phyloP scores from a whole-genome alignment of 2,888 invertebrate genomes.

The Malthinus seriepunctatus region DNA sequence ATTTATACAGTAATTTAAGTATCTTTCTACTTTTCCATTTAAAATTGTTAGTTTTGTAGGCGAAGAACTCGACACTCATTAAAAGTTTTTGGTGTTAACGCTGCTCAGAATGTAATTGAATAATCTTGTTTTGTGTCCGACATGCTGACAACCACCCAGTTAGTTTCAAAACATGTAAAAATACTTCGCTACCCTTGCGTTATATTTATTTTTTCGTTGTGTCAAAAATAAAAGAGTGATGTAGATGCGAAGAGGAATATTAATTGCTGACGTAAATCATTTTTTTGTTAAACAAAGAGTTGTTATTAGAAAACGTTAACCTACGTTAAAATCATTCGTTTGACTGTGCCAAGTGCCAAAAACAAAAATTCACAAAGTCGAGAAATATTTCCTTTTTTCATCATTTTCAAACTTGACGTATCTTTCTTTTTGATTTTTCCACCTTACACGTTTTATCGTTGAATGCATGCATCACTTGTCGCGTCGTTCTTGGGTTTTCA shows the following conservation, averaged over 20 bases:
- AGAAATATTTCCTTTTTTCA: neutral
- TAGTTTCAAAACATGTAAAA: constrained; percentile 19
- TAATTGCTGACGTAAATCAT: too few relatives aligned
- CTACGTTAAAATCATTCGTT: too few relatives aligned
- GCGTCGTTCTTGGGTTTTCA: neutral
- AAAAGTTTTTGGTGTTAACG: constrained; percentile 10
- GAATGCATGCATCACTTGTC: constrained; percentile 3
- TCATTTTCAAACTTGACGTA: neutral
- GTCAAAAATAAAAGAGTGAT: neutral
- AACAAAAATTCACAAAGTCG: neutral
- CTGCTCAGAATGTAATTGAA: constrained; percentile 19
- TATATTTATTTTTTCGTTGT: neutral
- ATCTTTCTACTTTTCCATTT: constrained; percentile 8
- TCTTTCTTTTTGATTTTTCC: neutral
- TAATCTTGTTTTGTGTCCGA: constrained; percentile 24
- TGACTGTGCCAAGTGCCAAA: neutral
- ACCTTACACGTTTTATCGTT: constrained; percentile 2
- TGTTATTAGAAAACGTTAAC: too few relatives aligned
- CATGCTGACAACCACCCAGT: constrained; percentile 19
- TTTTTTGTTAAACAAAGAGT: too few relatives aligned
- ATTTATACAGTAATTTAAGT: neutral
- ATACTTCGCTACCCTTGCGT: constrained; percentile 4
- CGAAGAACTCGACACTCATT: constrained; percentile 10
- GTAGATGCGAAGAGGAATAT: too few relatives aligned
- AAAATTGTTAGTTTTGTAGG: constrained; percentile 14